Percentiles rank a stretch among this genome's conserved stretches.
Conservation (phyloP, 1,140 invertebrate species). For the Trissolcus basalis region DNA sequence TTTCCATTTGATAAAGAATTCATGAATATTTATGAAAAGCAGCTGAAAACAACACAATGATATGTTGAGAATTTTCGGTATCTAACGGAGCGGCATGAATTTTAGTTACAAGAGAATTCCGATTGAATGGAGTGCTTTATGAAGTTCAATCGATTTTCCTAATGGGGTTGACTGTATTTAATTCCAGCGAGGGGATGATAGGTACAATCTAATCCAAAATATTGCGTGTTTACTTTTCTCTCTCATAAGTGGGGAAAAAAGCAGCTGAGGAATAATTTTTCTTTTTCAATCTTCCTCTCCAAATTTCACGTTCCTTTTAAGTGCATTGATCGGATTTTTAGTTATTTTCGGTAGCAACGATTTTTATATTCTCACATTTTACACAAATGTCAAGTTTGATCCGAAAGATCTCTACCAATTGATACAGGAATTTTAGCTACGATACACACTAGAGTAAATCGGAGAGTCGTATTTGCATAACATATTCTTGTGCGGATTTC, state of each 20-base stretch:
- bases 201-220: constrained; percentile 2
- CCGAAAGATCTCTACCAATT: background rate
- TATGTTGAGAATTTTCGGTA: constrained; percentile 30
- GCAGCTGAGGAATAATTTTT: too few relatives aligned
- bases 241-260: background rate
- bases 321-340: too few relatives aligned
- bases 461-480: constrained; percentile 33
- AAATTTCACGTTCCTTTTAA: too few relatives aligned
- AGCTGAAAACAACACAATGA: constrained; percentile 3
- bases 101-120: constrained; percentile 36
- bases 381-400: too few relatives aligned
- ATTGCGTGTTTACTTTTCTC: constrained; percentile 6
- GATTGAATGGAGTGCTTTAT: constrained; percentile 36
- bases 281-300: too few relatives aligned
- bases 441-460: background rate
- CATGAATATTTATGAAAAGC: too few relatives aligned
- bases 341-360: background rate
- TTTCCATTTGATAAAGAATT: too few relatives aligned
- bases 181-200: constrained; percentile 5
- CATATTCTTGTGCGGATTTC: constrained; percentile 23
- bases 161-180: constrained; percentile 38
- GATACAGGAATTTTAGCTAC: background rate
- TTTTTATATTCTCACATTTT: background rate
- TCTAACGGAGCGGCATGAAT: constrained; percentile 14
- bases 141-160: constrained; percentile 34